Evolutionary conservation across 2,797 vertebrate species (phyloP).

Genomic region (Hephaestus fuliginosus): DNA sequence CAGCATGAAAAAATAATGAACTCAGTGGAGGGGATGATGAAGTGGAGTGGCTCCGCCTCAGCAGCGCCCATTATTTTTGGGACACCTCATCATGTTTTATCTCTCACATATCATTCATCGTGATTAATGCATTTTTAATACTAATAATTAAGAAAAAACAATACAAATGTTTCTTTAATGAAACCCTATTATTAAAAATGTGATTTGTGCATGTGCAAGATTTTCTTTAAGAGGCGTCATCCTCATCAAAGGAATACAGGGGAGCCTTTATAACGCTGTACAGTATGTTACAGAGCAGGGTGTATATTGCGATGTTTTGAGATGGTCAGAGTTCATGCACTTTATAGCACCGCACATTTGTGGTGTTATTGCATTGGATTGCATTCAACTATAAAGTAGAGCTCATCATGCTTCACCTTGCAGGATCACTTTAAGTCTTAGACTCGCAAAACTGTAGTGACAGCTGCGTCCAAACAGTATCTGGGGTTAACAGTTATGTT

Average conservation of each 20-base stretch:
- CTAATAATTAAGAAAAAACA: neutral
- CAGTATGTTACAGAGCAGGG: neutral
- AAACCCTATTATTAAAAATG: neutral
- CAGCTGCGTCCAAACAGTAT: neutral
- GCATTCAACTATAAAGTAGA: neutral
- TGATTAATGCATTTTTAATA: constrained; percentile 36
- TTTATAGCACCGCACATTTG: neutral
- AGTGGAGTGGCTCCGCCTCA: constrained; percentile 33
- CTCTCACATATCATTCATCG: neutral
- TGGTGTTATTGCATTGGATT: neutral
- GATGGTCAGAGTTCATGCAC: neutral
- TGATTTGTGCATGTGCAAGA: neutral
- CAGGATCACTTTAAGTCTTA: neutral
- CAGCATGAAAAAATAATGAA: constrained; percentile 47
- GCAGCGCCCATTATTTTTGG: constrained; percentile 41
- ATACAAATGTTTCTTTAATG: constrained; percentile 8
- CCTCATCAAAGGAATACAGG: neutral
- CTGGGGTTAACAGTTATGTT: neutral
- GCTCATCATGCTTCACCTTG: neutral
- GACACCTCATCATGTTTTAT: constrained; percentile 40
- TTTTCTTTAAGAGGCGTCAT: neutral
- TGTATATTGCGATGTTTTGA: neutral
- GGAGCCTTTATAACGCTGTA: neutral
- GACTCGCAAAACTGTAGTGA: neutral
- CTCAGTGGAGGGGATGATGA: constrained; percentile 62